These are phyloP conservation scores for Aleadryas rufinucha DNA, from an alignment of 2,113 vertebrate species.

Conservation along the genomic window DNA sequence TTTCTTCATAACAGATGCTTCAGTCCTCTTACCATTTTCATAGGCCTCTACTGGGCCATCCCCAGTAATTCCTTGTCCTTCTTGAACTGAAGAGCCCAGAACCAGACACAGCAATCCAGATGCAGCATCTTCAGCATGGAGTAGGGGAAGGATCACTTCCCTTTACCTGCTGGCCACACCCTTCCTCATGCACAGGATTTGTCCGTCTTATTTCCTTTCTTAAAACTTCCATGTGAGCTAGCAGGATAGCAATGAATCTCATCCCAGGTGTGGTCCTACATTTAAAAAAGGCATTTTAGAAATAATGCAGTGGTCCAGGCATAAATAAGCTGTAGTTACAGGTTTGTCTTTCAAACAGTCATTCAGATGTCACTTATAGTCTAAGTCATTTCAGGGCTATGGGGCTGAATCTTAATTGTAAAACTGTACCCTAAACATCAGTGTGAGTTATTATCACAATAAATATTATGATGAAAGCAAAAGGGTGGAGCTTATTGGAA, in stretches of 20 bases:
- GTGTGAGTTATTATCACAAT: background rate
- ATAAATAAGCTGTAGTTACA: background rate
- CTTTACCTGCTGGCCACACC: background rate
- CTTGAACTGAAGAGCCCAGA: background rate
- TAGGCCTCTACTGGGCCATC: background rate
- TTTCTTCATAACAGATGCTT: background rate
- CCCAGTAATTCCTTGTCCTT: background rate
- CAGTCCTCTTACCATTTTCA: background rate
- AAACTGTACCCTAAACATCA: background rate
- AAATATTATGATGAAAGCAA: background rate
- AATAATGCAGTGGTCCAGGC: background rate
- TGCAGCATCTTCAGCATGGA: background rate
- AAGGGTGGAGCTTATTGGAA: background rate
- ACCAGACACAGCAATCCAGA: background rate
- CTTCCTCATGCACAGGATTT: background rate
- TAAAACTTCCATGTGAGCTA: background rate
- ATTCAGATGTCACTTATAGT: background rate
- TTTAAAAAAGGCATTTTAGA: background rate
- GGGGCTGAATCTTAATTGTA: background rate
- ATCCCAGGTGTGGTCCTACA: background rate
- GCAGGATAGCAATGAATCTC: background rate
- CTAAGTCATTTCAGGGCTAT: background rate
- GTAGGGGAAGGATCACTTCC: background rate
- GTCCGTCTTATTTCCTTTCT: background rate
- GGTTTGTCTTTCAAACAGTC: background rate